These are phyloP conservation scores for Cheilosia vernalis DNA, from an alignment of 2,888 invertebrate genomes.

Conservation along the genomic window DNA sequence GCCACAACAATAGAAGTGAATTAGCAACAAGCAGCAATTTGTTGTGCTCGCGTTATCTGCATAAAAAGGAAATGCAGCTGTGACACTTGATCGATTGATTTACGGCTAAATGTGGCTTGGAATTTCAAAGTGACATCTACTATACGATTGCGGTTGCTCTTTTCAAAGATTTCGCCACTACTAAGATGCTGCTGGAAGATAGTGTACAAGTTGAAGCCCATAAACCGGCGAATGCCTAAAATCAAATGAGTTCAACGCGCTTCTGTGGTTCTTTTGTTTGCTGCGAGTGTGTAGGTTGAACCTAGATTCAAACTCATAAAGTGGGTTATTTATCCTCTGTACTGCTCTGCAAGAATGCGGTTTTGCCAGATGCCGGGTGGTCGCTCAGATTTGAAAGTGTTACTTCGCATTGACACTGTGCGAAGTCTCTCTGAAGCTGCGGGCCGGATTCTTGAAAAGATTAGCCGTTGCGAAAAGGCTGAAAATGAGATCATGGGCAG, in stretches of 20 bases:
- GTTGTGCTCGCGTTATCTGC: constrained; percentile 31
- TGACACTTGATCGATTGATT: constrained; percentile 66
- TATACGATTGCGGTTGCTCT: constrained; percentile 3
- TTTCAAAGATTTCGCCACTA: constrained; percentile 7
- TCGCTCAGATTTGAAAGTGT: constrained; percentile 19
- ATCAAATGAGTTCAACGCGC: constrained; percentile 64
- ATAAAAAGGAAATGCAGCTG: constrained; percentile 7
- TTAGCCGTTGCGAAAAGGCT: too few species aligned
- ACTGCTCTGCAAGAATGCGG: constrained; percentile 53
- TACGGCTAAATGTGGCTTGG: constrained; percentile 45
- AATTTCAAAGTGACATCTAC: constrained; percentile 23
- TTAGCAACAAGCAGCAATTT: constrained; percentile 46
- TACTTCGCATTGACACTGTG: constrained; percentile 1
- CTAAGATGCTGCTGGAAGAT: constrained; percentile 22
- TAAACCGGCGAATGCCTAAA: not conserved
- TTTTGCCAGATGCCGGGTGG: constrained; percentile 44
- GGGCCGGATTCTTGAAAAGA: too few species aligned
- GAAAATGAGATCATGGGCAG: too few species aligned
- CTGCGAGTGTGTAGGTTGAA: constrained; percentile 58
- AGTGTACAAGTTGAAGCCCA: not conserved
- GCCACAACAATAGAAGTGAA: constrained; percentile 48
- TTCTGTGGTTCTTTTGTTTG: constrained; percentile 27
- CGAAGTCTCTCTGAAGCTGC: not conserved
- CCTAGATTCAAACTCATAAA: constrained; percentile 46
- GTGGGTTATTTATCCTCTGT: constrained; percentile 48